A percentile compares a stretch with the other conserved stretches of the same genome.
Conservation (phyloP, 2,888 invertebrate species). For the Sycophila texana region DNA sequence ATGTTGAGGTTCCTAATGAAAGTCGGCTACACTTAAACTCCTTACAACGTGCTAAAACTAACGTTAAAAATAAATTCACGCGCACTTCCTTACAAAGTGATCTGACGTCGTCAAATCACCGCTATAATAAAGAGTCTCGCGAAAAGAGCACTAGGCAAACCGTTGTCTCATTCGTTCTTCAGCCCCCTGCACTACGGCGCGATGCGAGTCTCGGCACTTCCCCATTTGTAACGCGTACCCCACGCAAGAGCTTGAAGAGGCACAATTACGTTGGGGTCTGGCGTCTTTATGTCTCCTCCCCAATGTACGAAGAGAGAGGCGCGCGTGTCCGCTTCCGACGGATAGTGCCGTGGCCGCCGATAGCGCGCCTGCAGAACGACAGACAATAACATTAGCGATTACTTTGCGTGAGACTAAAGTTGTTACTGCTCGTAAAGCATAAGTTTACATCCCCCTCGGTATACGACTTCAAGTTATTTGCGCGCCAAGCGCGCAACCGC, state of each 20-base stretch:
- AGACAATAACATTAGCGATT: conserved; percentile 41
- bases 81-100: too few relatives aligned
- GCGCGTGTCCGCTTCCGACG: neutral
- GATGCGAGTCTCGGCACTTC: too few relatives aligned
- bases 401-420: conserved; percentile 35
- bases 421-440: conserved; percentile 45
- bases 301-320: neutral
- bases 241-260: conserved; percentile 4
- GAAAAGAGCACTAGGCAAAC: too few relatives aligned
- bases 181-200: too few relatives aligned
- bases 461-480: neutral
- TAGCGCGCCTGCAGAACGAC: conserved; percentile 20
- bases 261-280: conserved; percentile 10
- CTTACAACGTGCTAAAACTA: too few relatives aligned
- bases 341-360: neutral
- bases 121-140: too few relatives aligned
- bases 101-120: too few relatives aligned
- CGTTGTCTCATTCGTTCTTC: too few relatives aligned
- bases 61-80: too few relatives aligned
- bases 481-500: neutral
- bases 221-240: too few relatives aligned
- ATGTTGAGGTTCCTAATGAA: too few relatives aligned
- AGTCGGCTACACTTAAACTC: too few relatives aligned
- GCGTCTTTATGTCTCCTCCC: conserved; percentile 35
- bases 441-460: neutral